Conservation (phyloP, 2,888 invertebrate species). For the Malachius bipustulatus region DNA sequence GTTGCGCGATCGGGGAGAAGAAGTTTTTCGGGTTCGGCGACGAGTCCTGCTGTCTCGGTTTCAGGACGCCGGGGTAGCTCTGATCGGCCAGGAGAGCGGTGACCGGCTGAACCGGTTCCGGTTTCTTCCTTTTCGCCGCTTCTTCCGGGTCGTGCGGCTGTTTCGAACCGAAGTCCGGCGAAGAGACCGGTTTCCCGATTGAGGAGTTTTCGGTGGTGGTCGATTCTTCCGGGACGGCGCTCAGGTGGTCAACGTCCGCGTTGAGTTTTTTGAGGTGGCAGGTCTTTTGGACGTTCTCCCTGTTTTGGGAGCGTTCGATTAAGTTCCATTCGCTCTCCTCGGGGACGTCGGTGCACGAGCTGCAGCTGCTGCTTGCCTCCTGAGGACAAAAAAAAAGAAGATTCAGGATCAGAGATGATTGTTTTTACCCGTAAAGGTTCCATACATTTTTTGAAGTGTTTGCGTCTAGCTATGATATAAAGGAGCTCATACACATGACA, state of each 20-base stretch:
- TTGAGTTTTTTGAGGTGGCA: constrained; percentile 38
- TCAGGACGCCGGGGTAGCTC: constrained; percentile 30
- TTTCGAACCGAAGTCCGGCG: constrained; percentile 12
- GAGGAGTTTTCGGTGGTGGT: constrained; percentile 35
- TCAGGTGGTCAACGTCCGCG: constrained; percentile 60
- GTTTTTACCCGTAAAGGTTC: too few species aligned
- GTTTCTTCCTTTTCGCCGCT: too few species aligned
- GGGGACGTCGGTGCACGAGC: constrained; percentile 30
- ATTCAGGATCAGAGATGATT: too few species aligned
- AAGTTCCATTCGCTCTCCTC: constrained; percentile 33
- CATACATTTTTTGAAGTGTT: too few species aligned
- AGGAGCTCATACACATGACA: too few species aligned
- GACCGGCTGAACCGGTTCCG: neutral
- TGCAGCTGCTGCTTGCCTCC: constrained; percentile 31
- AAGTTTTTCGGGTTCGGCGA: constrained; percentile 21
- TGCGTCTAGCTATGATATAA: too few species aligned
- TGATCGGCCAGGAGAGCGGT: constrained; percentile 33
- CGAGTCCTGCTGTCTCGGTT: constrained; percentile 17
- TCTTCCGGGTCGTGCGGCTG: too few species aligned
- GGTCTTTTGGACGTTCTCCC: constrained; percentile 37
- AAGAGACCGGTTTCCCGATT: constrained; percentile 27
- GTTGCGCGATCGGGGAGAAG: constrained; percentile 27
- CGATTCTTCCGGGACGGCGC: constrained; percentile 65
- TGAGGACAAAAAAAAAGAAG: constrained; percentile 20
- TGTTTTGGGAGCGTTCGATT: constrained; percentile 35